Evolutionary conservation across 2,888 invertebrate species (phyloP).

Genomic region (Polymixis flavicincta): DNA sequence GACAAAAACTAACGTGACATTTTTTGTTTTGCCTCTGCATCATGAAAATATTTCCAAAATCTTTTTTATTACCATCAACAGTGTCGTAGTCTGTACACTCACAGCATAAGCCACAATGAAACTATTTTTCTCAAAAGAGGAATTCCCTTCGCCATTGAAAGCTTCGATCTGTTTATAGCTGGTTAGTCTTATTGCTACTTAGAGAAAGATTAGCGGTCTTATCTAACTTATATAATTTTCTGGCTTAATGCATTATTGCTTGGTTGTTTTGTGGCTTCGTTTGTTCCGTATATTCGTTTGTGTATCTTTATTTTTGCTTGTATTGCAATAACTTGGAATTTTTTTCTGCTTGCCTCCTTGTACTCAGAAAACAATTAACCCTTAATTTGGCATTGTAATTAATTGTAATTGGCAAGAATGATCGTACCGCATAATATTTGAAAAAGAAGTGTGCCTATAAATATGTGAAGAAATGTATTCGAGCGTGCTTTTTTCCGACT

Average conservation of each 20-base stretch:
- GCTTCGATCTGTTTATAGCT: slow-evolving; percentile 60
- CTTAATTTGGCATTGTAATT: too few species aligned
- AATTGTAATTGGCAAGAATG: too few species aligned
- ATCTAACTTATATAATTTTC: slow-evolving; percentile 56
- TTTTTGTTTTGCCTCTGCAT: not conserved
- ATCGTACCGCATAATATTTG: not conserved
- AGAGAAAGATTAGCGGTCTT: slow-evolving; percentile 55
- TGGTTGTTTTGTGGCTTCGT: slow-evolving; percentile 12
- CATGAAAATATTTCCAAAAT: not conserved
- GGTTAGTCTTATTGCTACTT: slow-evolving; percentile 58
- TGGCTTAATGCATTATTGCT: slow-evolving; percentile 37
- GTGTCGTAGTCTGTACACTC: slow-evolving; percentile 49
- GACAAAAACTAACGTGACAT: not conserved
- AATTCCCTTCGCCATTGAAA: slow-evolving; percentile 55
- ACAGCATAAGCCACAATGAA: slow-evolving; percentile 60
- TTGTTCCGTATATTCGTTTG: not conserved
- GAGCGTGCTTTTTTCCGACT: not conserved
- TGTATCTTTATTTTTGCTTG: not conserved
- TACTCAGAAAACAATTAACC: not conserved
- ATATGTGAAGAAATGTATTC: not conserved
- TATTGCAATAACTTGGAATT: not conserved
- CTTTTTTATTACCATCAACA: not conserved
- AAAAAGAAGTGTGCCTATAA: not conserved
- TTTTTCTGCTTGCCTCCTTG: not conserved
- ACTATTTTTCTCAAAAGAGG: slow-evolving; percentile 60